Evolutionary conservation across 2,888 invertebrate species (phyloP), one percentile per base, ranked within the genome.

Genomic region (Aelia acuminata): DNA sequence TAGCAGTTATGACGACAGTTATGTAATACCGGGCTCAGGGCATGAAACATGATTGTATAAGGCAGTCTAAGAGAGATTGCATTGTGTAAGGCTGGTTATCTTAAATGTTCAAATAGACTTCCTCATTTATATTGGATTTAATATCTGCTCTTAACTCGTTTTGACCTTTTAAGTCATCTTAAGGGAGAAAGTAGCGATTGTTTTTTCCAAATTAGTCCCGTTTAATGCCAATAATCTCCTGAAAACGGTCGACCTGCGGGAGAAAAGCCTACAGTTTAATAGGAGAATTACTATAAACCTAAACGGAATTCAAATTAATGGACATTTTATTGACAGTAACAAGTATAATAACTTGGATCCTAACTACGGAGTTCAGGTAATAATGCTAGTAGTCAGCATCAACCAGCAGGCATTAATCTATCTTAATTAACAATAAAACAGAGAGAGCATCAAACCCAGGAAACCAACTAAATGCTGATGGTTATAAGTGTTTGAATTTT

Each of bases 121-220:
- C 63, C 63, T 70, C 63, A 70, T 70, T 70, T 70, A 70, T 70
- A 70, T 70, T 70, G 31, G 31, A 70, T 70, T 70, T 70, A 70
- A 70, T 70, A 70, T 70, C 63, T 70, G 63, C 8, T 70, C 35
- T 31, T 70, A 70, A 35, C 63, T 70, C 31, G 18, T 70, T 31
- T 35, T 35, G 63, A 70, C 63, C 63, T 70, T 70, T 70, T 70
- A 70, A 35, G 63, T 70, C 35, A 35, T 35, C 26, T 70, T 35
- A 35, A 35, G 2, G 63, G 31, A 70, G 63, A 70, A 70, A 70
- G 63, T 26, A 70, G 31, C 63, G n/a, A 70, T 70, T 70, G 63
- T 70, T 35, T 70, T 50, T 57, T 57, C 57, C 57, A 15, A 57
- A 57, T 57, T 70, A 70, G 35, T 35, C 18, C 15, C 63, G 2